Conservation (phyloP, 2,797 vertebrate genomes). For the Paratrypauchen microcephalus region DNA sequence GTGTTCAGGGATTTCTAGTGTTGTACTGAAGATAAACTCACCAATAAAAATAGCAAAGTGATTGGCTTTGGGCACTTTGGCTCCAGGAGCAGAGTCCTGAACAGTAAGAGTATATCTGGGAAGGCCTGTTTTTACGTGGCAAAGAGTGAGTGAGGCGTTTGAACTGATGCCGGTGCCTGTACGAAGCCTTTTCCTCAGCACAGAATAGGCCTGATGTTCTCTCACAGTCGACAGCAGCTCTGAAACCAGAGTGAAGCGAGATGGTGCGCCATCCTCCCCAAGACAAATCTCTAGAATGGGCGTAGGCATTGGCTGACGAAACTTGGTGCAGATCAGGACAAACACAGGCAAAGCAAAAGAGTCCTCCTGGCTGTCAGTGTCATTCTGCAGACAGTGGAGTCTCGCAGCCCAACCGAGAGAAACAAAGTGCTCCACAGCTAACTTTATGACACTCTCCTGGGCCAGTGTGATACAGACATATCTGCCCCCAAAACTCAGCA, state of each 20-base stretch:
- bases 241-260: constrained; percentile 71
- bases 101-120: constrained; percentile 91
- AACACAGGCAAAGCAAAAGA: constrained; percentile 89
- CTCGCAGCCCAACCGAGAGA: constrained; percentile 88
- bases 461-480: constrained; percentile 95
- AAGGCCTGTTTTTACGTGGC: constrained; percentile 77
- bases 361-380: constrained; percentile 62
- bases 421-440: constrained; percentile 87
- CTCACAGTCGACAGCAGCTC: constrained; percentile 82
- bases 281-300: constrained; percentile 78
- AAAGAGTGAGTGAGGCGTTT: constrained; percentile 81
- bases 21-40: constrained; percentile 69
- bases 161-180: constrained; percentile 71
- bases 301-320: constrained; percentile 79
- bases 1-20: constrained; percentile 1
- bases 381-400: constrained; percentile 83
- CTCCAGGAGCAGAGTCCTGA: constrained; percentile 79
- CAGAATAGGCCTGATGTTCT: constrained; percentile 88
- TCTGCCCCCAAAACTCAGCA: constrained; percentile 87
- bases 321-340: constrained; percentile 92
- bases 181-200: constrained; percentile 86
- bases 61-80: constrained; percentile 84
- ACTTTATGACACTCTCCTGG: constrained; percentile 87
- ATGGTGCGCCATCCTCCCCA: constrained; percentile 74
- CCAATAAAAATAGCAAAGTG: constrained; percentile 96